phyloP scores from a whole-genome alignment of 2,113 vertebrate species.

The Hydropotes inermis region DNA sequence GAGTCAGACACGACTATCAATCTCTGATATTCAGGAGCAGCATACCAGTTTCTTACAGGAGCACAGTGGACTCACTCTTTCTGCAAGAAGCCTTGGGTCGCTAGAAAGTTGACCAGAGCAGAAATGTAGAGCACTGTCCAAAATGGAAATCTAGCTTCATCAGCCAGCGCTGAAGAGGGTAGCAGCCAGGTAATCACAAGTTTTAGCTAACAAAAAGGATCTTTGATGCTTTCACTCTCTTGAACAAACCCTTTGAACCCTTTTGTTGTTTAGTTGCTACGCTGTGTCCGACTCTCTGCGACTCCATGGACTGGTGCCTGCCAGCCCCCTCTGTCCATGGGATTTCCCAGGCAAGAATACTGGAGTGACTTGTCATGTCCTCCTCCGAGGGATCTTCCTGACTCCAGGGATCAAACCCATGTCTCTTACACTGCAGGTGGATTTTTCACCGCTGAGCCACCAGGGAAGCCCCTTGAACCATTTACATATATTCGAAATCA shows the following conservation, averaged over 20 bases:
- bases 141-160: background rate
- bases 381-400: background rate
- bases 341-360: background rate
- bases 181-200: background rate
- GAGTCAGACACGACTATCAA: rapidly evolving
- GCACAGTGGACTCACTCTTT: background rate
- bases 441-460: background rate
- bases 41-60: background rate
- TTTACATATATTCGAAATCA: background rate
- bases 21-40: background rate
- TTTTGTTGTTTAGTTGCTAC: background rate
- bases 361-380: background rate
- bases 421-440: background rate
- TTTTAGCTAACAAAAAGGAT: background rate
- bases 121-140: background rate
- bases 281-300: background rate
- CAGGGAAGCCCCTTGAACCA: background rate
- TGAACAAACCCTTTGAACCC: background rate
- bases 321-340: background rate
- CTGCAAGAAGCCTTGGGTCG: background rate
- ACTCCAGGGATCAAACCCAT: background rate
- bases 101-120: background rate
- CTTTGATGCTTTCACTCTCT: background rate
- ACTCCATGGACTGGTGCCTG: background rate
- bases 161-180: background rate